Evolutionary conservation across 2,797 vertebrate genomes (phyloP), one percentile per base, ranked within the genome.

Genomic region (Tadarida brasiliensis): DNA sequence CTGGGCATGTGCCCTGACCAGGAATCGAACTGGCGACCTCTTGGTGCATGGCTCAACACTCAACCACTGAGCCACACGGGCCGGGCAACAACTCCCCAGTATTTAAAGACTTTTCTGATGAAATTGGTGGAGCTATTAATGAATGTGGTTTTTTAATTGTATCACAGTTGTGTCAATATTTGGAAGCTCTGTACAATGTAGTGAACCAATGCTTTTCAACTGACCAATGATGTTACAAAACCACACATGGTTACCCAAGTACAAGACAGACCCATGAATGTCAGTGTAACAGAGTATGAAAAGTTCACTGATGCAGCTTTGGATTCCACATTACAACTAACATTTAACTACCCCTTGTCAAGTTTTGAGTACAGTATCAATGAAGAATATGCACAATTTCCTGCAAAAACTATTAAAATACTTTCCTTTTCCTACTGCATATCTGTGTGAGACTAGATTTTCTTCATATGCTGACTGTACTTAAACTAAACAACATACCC

Each of bases 191-290:
- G 11, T 28, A 54, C 65, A 90, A 74, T 35, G 56, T 14, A 87
- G 39, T 76, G 19, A 94, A 86, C n/a, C 54, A 61, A 0, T 47
- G 83, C 70, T 95, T 95, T 92, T 74, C 74, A 94, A 77, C 54
- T 51, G 57, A 90, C 19, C 33, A 82, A 24, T 39, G 39, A 77
- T 44, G 61, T n/a, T 70, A 80, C 16, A 74, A 73, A 88, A 87
- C 44, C 61, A 85, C 1, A 10, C 51, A n/a, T 51, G 57, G 73
- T 39, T 57, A 78, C 63, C 30, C 33, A 88, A 83, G 51, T 77
- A 28, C 24, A 74, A 90, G 67, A 82, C 4, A 86, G 59, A 61
- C 9, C 15, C 71, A n/a, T 44, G 39, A 76, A 77, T 59, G 56
- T 76, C 35, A 74, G 54, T 49, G 16, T 61, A 65, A 94, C 39